Evolutionary conservation across 2,113 vertebrate species (phyloP), one percentile per base, ranked within the genome.

Genomic region (Semnornis frantzii): DNA sequence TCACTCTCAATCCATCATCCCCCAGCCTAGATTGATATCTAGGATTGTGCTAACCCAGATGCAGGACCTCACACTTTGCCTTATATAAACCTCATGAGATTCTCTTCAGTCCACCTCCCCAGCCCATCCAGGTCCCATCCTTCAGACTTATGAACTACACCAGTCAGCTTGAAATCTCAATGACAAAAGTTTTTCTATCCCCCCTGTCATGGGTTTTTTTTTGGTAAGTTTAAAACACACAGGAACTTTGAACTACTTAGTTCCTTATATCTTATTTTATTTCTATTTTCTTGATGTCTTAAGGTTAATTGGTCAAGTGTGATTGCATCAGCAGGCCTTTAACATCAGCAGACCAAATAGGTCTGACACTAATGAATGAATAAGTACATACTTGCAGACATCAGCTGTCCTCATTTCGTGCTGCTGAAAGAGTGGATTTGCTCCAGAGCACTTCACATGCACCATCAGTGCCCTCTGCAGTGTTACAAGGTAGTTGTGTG

Each of bases 401-500:
- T 88, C 33, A 7, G 3, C 31, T 95, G 71, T 60, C 77, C 66
- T 93, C 46, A 93, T 93, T 89, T 82, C 60, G 42, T 44, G 48
- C n/a, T 42, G 63, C 46, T 73, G 24, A 86, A 89, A 57, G 12
- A 19, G 17, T 59, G 76, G 25, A 30, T 81, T 75, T 71, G 30
- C 60, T 80, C 70, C 85, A 48, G 37, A 94, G 69, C 64, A 74
- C 25, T 90, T 97, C 60, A 6, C 75, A 52, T 76, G 83, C 91
- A 91, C 75, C 82, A 81, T 93, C 94, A 96, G 96, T 94, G 75
- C 97, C 97, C 98, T 97, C 97, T 98, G 82, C 96, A 97, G 97
- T 90, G 55, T 55, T 84, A 42, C 28, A 58, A 46, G 44, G 54
- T 30, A 50, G 71, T 20, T 87, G 58, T 63, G 34, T 48, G 75